Base-by-base conservation (phyloP, 2,888 invertebrate genomes). In the Theretra japonica region DNA sequence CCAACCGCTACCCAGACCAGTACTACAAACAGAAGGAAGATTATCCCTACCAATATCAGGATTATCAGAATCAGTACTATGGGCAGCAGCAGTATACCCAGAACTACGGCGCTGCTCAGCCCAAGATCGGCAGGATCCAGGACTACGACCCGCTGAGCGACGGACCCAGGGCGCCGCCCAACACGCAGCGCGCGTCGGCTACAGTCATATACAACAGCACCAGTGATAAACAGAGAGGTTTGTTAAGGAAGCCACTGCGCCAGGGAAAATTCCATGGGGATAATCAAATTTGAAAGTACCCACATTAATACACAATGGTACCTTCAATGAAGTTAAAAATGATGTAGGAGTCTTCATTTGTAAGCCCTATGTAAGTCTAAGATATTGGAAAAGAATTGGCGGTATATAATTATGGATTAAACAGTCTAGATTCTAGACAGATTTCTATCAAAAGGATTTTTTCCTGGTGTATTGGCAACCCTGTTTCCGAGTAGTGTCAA, bases 81-180 rank as follows among this genome's bases (percentile, higher is more conserved):
- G 82, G 82, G n/a, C 84, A 83, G 75, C 83, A 85, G n/a, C 84
- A 83, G 75, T 83, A 85, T 50, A 86, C 84, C 62, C 86, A 86
- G 72, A 86, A 88, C 50, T 85, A 88, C 56, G 80, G 83, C 3
- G 79, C 65, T 8, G 70, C 71, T 0, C 79, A 87, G 70, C 91
- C 91, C 87, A 95, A 95, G 87, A 95, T 97, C 86, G 96, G 97
- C 76, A 95, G 97, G 93, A 97, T 97, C 79, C 97, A 97, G 77
- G 97, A 97, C 83, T 97, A 97, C 83, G 97, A 97, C 88, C 97
- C 97, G 4, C 91, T 96, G 76, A 96, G 95, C 79, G 97, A 97
- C 83, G 96, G 96, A 68, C 96, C 96, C 21, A 95, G 97, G 75
- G 95, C 95, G 69, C 95, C 96, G 74, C 96, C 97, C 0, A 97